These are phyloP conservation scores for Euwallacea similis DNA, from an alignment of 1,140 invertebrate species.

Conservation along the genomic window DNA sequence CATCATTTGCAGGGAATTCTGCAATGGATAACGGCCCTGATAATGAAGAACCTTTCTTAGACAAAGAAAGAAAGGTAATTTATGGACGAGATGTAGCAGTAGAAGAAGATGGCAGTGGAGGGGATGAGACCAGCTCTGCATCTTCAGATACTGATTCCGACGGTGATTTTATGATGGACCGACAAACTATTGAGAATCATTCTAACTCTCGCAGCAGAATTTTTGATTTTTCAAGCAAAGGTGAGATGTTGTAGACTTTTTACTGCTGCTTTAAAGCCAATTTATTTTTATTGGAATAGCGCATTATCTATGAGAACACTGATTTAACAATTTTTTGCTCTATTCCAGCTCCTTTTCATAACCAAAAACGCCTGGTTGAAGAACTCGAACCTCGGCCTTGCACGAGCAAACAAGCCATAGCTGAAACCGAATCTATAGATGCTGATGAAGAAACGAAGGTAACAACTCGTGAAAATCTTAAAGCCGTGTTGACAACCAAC, in stretches of 20 bases:
- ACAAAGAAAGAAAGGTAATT: conserved; percentile 32
- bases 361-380: conserved; percentile 29
- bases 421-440: not conserved
- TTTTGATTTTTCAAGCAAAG: conserved; percentile 46
- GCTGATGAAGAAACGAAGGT: too few relatives aligned
- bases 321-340: conserved; percentile 1
- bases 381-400: conserved; percentile 25
- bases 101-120: conserved; percentile 15
- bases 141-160: conserved; percentile 18
- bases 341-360: not conserved
- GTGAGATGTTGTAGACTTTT: not conserved
- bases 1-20: too few relatives aligned
- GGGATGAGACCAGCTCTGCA: conserved; percentile 2
- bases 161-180: conserved; percentile 47
- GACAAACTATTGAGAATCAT: conserved; percentile 42
- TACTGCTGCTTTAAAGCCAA: too few relatives aligned
- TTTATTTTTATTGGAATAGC: too few relatives aligned
- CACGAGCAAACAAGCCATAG: conserved; percentile 9
- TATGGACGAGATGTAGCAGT: conserved; percentile 21
- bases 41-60: conserved; percentile 1
- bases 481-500: too few relatives aligned
- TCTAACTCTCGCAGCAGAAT: conserved; percentile 46
- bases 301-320: too few relatives aligned
- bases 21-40: not conserved
- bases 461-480: too few relatives aligned